Conservation (phyloP, 2,888 invertebrate species). For the Torymus auratus region DNA sequence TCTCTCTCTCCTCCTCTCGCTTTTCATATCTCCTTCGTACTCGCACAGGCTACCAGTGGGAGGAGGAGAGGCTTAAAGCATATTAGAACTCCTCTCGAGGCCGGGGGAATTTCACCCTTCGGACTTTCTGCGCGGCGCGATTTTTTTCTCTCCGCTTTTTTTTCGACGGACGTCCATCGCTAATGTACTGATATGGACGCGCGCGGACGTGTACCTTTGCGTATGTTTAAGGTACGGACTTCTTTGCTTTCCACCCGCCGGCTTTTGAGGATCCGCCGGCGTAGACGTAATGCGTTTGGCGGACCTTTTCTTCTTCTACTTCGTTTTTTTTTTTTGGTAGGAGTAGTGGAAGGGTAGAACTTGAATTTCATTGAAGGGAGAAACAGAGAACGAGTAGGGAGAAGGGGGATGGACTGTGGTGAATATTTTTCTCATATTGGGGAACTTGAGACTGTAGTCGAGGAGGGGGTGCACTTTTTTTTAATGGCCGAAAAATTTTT, state of each 20-base stretch:
- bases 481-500: constrained; percentile 29
- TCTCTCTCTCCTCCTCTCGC: neutral
- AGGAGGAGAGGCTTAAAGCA: constrained; percentile 15
- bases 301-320: constrained; percentile 2
- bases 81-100: constrained; percentile 34
- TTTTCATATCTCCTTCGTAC: constrained; percentile 5
- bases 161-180: constrained; percentile 5
- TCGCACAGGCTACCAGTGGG: neutral
- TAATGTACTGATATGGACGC: constrained; percentile 22
- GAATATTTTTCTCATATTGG: constrained; percentile 52
- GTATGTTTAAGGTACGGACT: constrained; percentile 33
- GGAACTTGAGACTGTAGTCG: constrained; percentile 46
- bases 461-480: constrained; percentile 17
- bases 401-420: constrained; percentile 1
- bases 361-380: constrained; percentile 40
- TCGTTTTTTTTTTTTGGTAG: neutral
- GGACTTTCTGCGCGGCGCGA: constrained; percentile 4
- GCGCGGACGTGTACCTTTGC: constrained; percentile 11
- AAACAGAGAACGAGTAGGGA: neutral
- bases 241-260: constrained; percentile 15
- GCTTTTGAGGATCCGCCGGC: constrained; percentile 41
- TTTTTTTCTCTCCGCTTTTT: constrained; percentile 9
- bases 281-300: constrained; percentile 37
- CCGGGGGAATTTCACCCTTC: constrained; percentile 31
- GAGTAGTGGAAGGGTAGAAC: constrained; percentile 10